Conservation (phyloP, 1,140 invertebrate genomes). For the Cherax destructor region DNA sequence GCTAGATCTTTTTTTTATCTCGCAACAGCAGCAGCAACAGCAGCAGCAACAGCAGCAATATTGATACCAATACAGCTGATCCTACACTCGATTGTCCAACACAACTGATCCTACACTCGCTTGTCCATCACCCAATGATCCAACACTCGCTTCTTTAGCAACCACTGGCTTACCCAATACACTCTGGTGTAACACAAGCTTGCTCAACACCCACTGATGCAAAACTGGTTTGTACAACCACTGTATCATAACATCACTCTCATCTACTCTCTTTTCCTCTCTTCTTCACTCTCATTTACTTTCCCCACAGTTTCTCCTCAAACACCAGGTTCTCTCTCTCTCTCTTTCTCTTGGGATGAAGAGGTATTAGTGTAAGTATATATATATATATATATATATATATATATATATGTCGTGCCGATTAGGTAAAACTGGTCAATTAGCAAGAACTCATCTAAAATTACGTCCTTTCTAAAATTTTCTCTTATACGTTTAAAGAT, state of each 20-base stretch:
- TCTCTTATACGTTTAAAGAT: too few species aligned
- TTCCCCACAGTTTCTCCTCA: neutral
- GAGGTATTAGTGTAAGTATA: too few species aligned
- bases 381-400: too few species aligned
- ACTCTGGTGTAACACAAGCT: neutral
- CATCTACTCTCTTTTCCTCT: neutral
- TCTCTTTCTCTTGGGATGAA: neutral
- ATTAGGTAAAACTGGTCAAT: too few species aligned
- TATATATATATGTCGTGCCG: too few species aligned
- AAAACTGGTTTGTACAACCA: neutral
- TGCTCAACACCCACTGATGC: neutral
- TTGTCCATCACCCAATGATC: neutral
- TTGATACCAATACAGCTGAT: too few species aligned
- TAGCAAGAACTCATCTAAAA: too few species aligned
- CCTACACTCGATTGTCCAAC: too few species aligned
- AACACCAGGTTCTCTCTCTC: neutral
- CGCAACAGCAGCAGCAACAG: neutral
- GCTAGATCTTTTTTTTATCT: neutral
- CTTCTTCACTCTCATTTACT: neutral
- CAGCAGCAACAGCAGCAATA: neutral
- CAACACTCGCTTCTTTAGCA: neutral
- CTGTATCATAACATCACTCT: neutral
- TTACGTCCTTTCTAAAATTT: too few species aligned
- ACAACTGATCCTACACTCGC: too few species aligned
- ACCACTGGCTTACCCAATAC: neutral